phyloP scores from a whole-genome alignment of 2,888 invertebrate species.

The Mesodorylaimus sp. region DNA sequence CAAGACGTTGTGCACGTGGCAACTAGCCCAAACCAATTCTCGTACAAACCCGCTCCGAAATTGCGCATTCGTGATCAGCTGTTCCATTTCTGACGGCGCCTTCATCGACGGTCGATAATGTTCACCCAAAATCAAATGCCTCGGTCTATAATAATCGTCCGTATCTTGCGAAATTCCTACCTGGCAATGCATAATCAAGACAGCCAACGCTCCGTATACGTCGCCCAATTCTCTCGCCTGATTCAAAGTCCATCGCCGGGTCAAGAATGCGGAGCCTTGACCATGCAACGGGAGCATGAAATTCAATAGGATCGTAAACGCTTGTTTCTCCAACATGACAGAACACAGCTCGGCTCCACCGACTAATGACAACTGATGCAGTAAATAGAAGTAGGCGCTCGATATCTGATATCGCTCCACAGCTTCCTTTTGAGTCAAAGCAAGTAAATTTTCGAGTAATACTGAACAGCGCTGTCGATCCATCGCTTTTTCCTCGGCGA shows the following conservation, averaged over 20 bases:
- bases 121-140: too few species aligned
- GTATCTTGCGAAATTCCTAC: too few species aligned
- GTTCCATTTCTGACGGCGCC: neutral
- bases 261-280: constrained; percentile 18
- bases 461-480: too few species aligned
- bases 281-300: constrained; percentile 27
- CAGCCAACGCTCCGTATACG: constrained; percentile 33
- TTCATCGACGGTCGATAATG: too few species aligned
- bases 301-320: constrained; percentile 31
- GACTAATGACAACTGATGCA: constrained; percentile 10
- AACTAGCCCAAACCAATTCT: constrained; percentile 9
- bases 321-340: constrained; percentile 32
- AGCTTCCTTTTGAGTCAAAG: neutral
- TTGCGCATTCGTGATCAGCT: neutral
- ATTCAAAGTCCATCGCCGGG: constrained; percentile 34
- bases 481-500: too few species aligned
- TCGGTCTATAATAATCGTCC: too few species aligned
- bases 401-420: neutral
- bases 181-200: constrained; percentile 33
- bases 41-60: constrained; percentile 1
- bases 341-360: constrained; percentile 34
- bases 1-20: neutral
- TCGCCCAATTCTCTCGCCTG: constrained; percentile 36
- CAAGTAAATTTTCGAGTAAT: neutral
- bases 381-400: constrained; percentile 1